Evolutionary conservation across 2,113 vertebrate genomes (phyloP), one percentile per base, ranked within the genome.

Genomic region (Callaeas wilsoni): DNA sequence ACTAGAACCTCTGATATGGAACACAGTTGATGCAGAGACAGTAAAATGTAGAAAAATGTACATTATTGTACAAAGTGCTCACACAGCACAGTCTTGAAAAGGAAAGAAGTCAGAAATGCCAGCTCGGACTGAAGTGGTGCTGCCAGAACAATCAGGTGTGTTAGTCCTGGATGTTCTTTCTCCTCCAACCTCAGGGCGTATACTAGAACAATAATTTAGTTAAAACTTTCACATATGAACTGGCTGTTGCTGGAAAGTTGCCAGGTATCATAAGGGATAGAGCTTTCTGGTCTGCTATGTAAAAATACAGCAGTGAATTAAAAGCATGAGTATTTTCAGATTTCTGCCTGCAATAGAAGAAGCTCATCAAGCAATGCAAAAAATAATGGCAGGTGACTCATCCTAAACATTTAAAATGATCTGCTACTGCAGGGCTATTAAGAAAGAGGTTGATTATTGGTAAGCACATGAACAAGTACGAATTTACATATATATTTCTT

Each of bases 141-240:
- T 97, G 96, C 97, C 98, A 98, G 97, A 98, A 98, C 92, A 97
- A 95, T 98, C 97, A 98, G 87, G 84, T 96, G 98, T 98, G 97
- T 98, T 98, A 98, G 97, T 98, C 96, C 98, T 98, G 98, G 96
- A 97, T 96, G 98, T 98, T 98, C 98, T 98, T 97, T 97, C 96
- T 91, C 96, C 89, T 95, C 81, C 92, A 97, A 96, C 94, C 97
- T 97, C 87, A 96, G 98, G 97, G 98, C 89, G 96, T 98, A 95
- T 74, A 79, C 97, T 97, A 97, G 94, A 98, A 97, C 96, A 98
- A 98, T 97, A 97, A 98, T 94, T 97, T 96, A 97, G 96, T 98
- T 97, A 89, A 97, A 97, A 97, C 92, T 81, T 97, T 97, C 93
- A 97, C 97, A 98, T 97, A 98, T 76, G 94, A 85, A 89, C 78